A percentile compares a stretch with the other conserved stretches of the same genome.
These are phyloP conservation scores for Myanophis thanlyinensis DNA, from an alignment of 2,113 vertebrate genomes.

Conservation along the genomic window DNA sequence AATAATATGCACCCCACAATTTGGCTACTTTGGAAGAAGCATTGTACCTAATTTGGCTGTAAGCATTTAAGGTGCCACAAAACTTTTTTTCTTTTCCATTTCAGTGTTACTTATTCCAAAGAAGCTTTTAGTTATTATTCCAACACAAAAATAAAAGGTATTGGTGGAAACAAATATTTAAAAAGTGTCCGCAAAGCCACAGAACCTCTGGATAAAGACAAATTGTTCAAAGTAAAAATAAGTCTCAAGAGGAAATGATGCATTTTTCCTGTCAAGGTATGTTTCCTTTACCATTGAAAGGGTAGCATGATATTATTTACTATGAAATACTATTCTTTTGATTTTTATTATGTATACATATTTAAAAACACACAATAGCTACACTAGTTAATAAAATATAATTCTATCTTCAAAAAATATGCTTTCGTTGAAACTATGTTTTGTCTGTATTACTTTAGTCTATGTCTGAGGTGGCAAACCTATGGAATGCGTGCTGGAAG, in stretches of 20 bases:
- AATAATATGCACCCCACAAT: not conserved
- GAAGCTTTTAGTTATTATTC: not conserved
- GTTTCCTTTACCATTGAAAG: not conserved
- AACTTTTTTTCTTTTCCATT: not conserved
- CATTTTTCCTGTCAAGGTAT: slow-evolving; percentile 33
- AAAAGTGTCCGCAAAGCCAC: not conserved
- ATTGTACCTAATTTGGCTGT: not conserved
- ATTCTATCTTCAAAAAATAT: not conserved
- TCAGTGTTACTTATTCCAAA: not conserved
- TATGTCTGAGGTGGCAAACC: too few species aligned
- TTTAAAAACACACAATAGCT: not conserved
- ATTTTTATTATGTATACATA: not conserved
- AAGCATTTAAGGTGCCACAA: not conserved
- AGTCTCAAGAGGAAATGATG: slow-evolving; percentile 27
- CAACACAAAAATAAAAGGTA: slow-evolving; percentile 26
- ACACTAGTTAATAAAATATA: rapidly evolving
- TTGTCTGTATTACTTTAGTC: not conserved
- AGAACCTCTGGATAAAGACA: slow-evolving; percentile 21
- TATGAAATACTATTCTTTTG: not conserved
- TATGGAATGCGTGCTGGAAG: too few species aligned
- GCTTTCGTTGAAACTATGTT: not conserved
- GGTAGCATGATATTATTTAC: not conserved
- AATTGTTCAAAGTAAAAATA: not conserved
- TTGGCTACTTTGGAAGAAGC: not conserved
- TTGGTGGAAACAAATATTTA: not conserved